Base-by-base conservation (phyloP, 2,888 invertebrate genomes). In the Acholoe squamosa region DNA sequence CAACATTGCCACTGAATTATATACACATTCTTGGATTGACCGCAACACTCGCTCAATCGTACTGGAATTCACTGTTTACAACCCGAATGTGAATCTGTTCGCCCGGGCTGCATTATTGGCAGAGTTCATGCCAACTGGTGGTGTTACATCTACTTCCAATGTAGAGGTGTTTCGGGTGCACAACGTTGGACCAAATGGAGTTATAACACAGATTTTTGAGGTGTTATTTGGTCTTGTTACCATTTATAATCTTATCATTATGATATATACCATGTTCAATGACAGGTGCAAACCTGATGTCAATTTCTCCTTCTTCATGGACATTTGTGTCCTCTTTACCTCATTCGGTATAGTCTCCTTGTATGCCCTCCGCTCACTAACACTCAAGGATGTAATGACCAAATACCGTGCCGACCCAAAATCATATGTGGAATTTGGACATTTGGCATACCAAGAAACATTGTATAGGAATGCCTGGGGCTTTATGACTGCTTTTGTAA, bases 11-110 rank as follows among this genome's bases (percentile, higher is more conserved):
- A 22, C 22, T n/a, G 84, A 84, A 25, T 43, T 84, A 22, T 34
- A n/a, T n/a, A 51, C 43, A 22, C n/a, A 84, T 22, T 51, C 51
- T 0, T 84, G 84, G 84, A 0, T 84, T 1, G 84, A 84, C 84
- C 43, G 84, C 1, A 0, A n/a, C 51, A 84, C 84, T 5, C 43
- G 25, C 34, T 34, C 84, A 10, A 22, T 84, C 43, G 51, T 84
- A 1, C 51, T 84, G 22, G 84, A 84, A 25, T 84, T 84, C 84
- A 84, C 84, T 25, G 84, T 84, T 0, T 84, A 84, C 51, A 84
- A 84, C 84, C 22, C 43, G 22, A 84, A 84, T 25, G 43, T 84
- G 34, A 84, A 84, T 25, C 19, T 84, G 19, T 84, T 84, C 25
- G 43, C 84, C 1, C 43, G 43, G 19, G 43, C 51, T 5, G 84